Base-by-base conservation (phyloP, 2,113 vertebrate species). In the Sylvia atricapilla region DNA sequence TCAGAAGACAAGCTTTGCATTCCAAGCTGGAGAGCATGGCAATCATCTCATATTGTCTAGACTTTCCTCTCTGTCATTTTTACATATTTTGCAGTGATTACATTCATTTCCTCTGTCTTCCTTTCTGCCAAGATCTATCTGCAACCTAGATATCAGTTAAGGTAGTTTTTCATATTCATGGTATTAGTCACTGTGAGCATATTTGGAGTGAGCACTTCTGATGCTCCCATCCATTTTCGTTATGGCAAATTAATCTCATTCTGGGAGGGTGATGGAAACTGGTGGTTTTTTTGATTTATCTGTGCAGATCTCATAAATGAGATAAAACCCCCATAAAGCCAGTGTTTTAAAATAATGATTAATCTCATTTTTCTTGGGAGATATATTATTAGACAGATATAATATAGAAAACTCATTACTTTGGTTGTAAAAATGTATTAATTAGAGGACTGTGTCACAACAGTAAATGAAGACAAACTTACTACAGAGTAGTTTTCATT, bases 21-120 rank as follows among this genome's bases (percentile, higher is more conserved):
- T 90, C 56, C 76, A 60, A 94, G 43, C 56, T 82, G 62, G 76
- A 90, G 94, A 93, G 56, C 41, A 22, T 28, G 76, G 76, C 93
- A 95, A 89, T 96, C 94, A 94, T 89, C 80, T 96, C 86, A 25
- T 84, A 96, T 94, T 96, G 96, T 96, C 94, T 96, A 95, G 92
- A 94, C 92, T 94, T 90, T 46, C 52, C 68, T 79, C 80, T 49
- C 52, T 63, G 76, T 86, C 90, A 68, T 94, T 95, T 95, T 90
- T 90, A 79, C 76, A 55, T 89, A 95, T 95, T 96, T 94, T 92
- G 56, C 53, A 66, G 80, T 17, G 10, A 89, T 96, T 94, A 50
- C n/a, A 23, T 84, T 96, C n/a, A 92, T 96, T 96, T 95, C 76
- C 90, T 96, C 81, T 89, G 74, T 69, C 92, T 90, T 93, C 41